These are phyloP conservation scores for Clavelina lepadiformis DNA, from an alignment of 23 tunicate genomes.

Conservation along the genomic window DNA sequence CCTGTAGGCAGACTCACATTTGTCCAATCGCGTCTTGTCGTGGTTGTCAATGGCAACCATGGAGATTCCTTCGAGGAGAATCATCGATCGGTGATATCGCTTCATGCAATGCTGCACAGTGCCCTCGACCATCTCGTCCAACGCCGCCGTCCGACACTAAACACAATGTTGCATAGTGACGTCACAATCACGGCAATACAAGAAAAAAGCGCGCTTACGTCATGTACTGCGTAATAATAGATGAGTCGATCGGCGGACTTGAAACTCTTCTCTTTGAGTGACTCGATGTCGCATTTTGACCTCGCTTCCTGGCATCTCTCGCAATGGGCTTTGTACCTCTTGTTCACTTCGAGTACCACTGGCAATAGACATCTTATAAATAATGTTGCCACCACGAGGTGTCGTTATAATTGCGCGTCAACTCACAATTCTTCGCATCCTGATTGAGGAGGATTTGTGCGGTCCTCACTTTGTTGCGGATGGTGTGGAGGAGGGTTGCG, in stretches of 20 bases:
- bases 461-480: conserved; percentile 53
- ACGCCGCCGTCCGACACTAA: conserved; percentile 68
- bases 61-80: conserved; percentile 56
- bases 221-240: conserved; percentile 61
- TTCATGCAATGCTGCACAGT: conserved; percentile 40
- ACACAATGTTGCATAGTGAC: not conserved
- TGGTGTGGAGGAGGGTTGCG: conserved; percentile 75
- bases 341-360: conserved; percentile 47
- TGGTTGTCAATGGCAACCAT: conserved; percentile 40
- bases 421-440: conserved; percentile 42
- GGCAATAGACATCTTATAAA: not conserved
- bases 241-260: conserved; percentile 75
- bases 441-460: conserved; percentile 33
- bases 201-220: conserved; percentile 18
- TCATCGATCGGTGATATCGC: conserved; percentile 44
- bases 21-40: conserved; percentile 48
- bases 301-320: conserved; percentile 50
- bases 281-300: conserved; percentile 22
- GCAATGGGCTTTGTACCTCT: conserved; percentile 51
- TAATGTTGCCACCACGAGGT: not conserved
- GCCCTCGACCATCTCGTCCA: conserved; percentile 75
- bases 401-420: not conserved
- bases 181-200: no score
- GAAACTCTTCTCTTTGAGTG: conserved; percentile 16
- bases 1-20: conserved; percentile 63